Conservation (phyloP, 2,888 invertebrate genomes). For the Strigamia crassipes region DNA sequence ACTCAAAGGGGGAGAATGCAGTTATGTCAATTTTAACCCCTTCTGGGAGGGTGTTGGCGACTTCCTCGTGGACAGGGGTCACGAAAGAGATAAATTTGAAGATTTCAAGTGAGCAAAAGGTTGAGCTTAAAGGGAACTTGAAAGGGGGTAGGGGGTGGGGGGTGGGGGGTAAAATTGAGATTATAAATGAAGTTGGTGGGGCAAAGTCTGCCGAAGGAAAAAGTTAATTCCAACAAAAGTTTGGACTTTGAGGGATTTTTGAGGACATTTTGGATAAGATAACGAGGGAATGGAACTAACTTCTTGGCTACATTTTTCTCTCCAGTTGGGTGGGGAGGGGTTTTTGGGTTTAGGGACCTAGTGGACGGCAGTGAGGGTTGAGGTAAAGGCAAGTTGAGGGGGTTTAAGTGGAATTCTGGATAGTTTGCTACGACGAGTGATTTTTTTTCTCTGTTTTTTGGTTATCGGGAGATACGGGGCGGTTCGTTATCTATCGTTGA, state of each 20-base stretch:
- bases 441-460: neutral
- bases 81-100: slow-evolving; percentile 17
- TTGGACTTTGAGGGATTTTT: slow-evolving; percentile 40
- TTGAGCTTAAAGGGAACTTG: neutral
- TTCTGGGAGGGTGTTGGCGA: neutral
- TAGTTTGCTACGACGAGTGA: neutral
- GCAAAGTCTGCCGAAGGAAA: slow-evolving; percentile 24
- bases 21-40: slow-evolving; percentile 40
- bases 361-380: neutral
- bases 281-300: slow-evolving; percentile 14
- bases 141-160: neutral
- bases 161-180: neutral
- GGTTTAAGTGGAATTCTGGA: neutral
- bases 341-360: neutral
- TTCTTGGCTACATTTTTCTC: neutral
- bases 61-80: slow-evolving; percentile 31
- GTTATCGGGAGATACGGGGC: neutral
- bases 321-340: neutral
- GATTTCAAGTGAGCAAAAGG: slow-evolving; percentile 28
- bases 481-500: neutral
- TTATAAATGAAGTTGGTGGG: slow-evolving; percentile 36
- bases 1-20: slow-evolving; percentile 14
- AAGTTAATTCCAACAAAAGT: slow-evolving; percentile 16
- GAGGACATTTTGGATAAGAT: slow-evolving; percentile 28
- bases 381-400: neutral